These are phyloP conservation scores for Adelphocoris suturalis DNA, from an alignment of 2,888 invertebrate genomes.

Conservation along the genomic window DNA sequence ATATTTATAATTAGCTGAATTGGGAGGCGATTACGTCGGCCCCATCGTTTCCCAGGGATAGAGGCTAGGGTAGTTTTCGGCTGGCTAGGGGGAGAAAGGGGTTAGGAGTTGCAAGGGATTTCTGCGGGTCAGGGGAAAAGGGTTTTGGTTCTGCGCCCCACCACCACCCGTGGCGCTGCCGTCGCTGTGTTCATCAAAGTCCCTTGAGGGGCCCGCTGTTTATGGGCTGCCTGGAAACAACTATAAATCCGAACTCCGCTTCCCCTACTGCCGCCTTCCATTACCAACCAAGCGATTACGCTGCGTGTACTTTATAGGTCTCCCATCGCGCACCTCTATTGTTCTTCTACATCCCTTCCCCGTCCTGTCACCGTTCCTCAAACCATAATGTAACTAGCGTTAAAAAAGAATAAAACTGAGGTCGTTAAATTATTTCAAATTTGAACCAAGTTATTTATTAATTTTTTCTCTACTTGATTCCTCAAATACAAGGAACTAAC, in stretches of 20 bases:
- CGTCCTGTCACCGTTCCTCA: not conserved
- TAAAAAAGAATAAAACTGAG: no score
- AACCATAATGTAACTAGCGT: not conserved
- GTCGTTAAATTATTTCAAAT: not conserved
- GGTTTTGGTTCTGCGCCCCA: not conserved
- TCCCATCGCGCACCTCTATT: not conserved
- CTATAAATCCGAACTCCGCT: conserved; percentile 43
- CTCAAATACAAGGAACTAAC: not conserved
- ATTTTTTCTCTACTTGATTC: not conserved
- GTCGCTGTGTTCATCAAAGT: conserved; percentile 37
- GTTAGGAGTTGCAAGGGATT: not conserved
- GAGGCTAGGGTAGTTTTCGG: not conserved
- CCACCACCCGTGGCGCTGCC: not conserved
- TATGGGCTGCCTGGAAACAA: conserved; percentile 46
- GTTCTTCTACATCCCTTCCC: not conserved
- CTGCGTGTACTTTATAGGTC: conserved; percentile 32
- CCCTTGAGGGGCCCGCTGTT: conserved; percentile 43
- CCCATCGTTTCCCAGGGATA: not conserved
- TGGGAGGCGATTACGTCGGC: conserved; percentile 22
- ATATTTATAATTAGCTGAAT: conserved; percentile 48
- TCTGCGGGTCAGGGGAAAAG: not conserved
- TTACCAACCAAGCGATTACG: conserved; percentile 40
- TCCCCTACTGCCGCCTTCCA: not conserved
- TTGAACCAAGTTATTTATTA: no score
- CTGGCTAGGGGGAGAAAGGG: not conserved